Conservation (phyloP, 1,140 invertebrate species). For the Pseudomyrmex sp. region DNA sequence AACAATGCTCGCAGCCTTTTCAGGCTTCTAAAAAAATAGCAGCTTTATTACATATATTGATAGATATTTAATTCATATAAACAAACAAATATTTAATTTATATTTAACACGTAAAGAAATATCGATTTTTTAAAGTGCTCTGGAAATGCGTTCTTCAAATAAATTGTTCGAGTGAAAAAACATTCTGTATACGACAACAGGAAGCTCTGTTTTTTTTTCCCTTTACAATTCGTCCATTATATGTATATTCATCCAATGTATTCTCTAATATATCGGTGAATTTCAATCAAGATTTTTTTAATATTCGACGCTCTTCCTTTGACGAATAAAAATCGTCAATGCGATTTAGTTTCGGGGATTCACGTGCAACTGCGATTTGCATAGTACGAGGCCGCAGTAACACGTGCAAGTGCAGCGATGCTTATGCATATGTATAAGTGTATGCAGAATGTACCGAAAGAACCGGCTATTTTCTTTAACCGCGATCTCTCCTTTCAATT, state of each 20-base stretch:
- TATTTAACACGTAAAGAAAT: no score
- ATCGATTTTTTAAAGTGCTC: no score
- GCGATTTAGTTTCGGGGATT: slow-evolving; percentile 62
- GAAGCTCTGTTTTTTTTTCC: no score
- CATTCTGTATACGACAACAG: no score
- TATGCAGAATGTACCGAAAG: slow-evolving; percentile 46
- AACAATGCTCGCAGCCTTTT: no score
- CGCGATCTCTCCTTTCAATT: no score
- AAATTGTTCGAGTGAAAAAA: neutral
- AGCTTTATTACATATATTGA: no score
- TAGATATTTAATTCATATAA: no score
- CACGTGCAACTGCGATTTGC: slow-evolving; percentile 65
- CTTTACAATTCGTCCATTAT: no score
- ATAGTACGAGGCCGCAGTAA: slow-evolving; percentile 71
- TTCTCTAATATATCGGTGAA: neutral
- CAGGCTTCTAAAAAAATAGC: no score
- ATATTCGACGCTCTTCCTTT: neutral
- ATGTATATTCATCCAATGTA: neutral
- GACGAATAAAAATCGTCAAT: slow-evolving; percentile 33
- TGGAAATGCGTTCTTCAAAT: neutral
- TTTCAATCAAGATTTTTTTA: neutral
- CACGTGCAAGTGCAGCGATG: slow-evolving; percentile 63
- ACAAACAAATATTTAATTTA: no score
- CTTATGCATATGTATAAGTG: slow-evolving; percentile 75
- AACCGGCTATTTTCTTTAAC: slow-evolving; percentile 13